phyloP scores from a whole-genome alignment of 2,888 invertebrate genomes.

The Dexiosoma caninum region DNA sequence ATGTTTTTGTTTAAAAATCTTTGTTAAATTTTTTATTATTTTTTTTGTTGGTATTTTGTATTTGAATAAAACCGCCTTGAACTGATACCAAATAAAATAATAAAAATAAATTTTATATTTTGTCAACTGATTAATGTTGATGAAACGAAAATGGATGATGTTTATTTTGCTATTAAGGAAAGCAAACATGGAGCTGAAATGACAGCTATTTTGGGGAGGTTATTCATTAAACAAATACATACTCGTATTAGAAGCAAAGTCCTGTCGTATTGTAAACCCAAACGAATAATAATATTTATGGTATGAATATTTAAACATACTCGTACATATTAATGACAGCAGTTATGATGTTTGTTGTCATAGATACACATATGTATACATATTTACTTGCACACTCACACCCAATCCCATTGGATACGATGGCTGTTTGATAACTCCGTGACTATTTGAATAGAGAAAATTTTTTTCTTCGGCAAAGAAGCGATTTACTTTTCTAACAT shows the following conservation, averaged over 20 bases:
- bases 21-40: too few relatives aligned
- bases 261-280: neutral
- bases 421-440: too few relatives aligned
- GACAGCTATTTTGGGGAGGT: constrained; percentile 42
- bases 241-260: neutral
- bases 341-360: neutral
- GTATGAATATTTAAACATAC: neutral
- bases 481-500: too few relatives aligned
- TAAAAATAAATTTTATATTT: too few relatives aligned
- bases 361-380: neutral
- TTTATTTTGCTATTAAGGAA: constrained; percentile 44
- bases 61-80: too few relatives aligned
- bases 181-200: constrained; percentile 43
- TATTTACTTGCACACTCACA: neutral
- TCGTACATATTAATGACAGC: neutral
- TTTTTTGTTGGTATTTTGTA: too few relatives aligned
- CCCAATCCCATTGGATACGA: too few relatives aligned
- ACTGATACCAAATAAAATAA: too few relatives aligned
- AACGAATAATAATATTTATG: neutral
- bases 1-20: too few relatives aligned
- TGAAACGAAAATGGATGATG: constrained; percentile 18
- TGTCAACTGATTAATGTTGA: constrained; percentile 2
- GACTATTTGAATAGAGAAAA: too few relatives aligned
- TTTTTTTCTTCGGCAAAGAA: too few relatives aligned
- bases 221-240: constrained; percentile 46